phyloP scores from a whole-genome alignment of 1,140 invertebrate species.

The Cydia splendana region DNA sequence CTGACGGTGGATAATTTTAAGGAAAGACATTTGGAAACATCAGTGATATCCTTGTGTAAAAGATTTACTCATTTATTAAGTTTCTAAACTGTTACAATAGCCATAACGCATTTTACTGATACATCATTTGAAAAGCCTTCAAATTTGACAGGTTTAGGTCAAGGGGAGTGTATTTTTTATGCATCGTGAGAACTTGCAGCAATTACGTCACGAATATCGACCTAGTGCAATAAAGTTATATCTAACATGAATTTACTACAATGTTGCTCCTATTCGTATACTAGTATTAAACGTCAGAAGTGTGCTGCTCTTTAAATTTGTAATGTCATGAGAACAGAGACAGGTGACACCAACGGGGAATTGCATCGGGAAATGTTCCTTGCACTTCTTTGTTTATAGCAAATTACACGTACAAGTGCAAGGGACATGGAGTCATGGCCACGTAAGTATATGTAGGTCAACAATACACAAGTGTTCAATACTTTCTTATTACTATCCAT shows the following conservation, averaged over 20 bases:
- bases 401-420: not conserved
- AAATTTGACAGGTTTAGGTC: conserved; percentile 6
- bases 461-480: not conserved
- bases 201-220: conserved; percentile 8
- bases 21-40: not conserved
- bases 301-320: conserved; percentile 11
- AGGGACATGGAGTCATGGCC: not conserved
- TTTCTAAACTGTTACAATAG: not conserved
- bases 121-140: not conserved
- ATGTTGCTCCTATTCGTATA: not conserved
- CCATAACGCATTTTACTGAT: not conserved
- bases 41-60: not conserved
- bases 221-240: not conserved
- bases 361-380: not conserved
- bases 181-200: conserved; percentile 5
- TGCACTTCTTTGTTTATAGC: not conserved
- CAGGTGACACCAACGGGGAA: not conserved
- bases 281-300: not conserved
- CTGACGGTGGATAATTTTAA: not conserved
- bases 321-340: not conserved
- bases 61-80: not conserved
- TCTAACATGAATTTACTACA: not conserved
- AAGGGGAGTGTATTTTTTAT: conserved; percentile 15
- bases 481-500: not conserved
- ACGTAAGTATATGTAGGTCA: not conserved